Evolutionary conservation across 2,888 invertebrate species (phyloP), one percentile per base, ranked within the genome.

Genomic region (Lochmaea capreae): DNA sequence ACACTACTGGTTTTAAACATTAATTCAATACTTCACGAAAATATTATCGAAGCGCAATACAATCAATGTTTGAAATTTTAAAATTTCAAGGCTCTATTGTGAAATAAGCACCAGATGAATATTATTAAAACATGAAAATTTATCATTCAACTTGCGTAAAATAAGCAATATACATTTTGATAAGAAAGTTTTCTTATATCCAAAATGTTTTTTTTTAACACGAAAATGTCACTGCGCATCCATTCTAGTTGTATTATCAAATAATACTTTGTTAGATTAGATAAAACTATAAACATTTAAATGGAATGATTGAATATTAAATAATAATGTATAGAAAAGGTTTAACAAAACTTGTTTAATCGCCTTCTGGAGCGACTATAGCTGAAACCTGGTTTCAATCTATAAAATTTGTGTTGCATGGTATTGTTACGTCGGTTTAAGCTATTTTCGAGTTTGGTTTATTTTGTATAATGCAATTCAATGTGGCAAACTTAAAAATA

Each of bases 81-180:
- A 18, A 54, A 18, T 54, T 54, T 16, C 54, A 54, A 54, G 54
- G 54, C 6, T 54, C 8, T 16, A 54, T 54, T 54, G 54, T 16
- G 16, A 18, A 54, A 54, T 54, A 18, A 54, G 16, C 16, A 18
- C 9, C 16, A 54, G 9, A 18, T 18, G 54, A 54, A 54, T 54
- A 54, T 49, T 49, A 49, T 54, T 18, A 54, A 54, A 54, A 54
- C 54, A 54, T 18, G 8, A 9, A 10, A 18, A 54, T 18, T 54
- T 18, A 54, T 54, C 18, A 54, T 54, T 33, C 3, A 54, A 52
- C 16, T 54, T 54, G 54, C 54, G 54, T 54, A 54, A 54, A 54
- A 18, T 54, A 16, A 54, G 8, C n/a, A 54, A 16, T 54, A 16
- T 54, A 16, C 8, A 9, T 16, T 54, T 10, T 54, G 54, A 54